Evolutionary conservation across 2,888 invertebrate species (phyloP).

Genomic region (Phlogophora meticulosa): DNA sequence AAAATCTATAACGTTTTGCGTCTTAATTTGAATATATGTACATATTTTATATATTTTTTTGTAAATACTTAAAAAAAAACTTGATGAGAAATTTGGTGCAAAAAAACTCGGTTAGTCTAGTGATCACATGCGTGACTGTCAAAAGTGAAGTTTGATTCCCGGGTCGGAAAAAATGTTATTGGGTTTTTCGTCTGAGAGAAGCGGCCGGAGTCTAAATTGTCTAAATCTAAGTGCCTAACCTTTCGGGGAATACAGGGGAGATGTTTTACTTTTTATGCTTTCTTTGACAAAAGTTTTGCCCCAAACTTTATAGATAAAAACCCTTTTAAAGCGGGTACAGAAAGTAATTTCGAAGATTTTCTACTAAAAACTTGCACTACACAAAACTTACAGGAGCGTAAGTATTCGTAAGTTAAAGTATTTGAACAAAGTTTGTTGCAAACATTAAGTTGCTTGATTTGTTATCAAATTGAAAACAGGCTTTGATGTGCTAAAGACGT

Average conservation of each 20-base stretch:
- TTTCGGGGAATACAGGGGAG: background rate
- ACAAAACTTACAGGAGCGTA: constrained; percentile 19
- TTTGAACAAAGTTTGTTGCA: constrained; percentile 35
- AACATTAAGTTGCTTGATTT: constrained; percentile 26
- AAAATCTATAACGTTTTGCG: no score
- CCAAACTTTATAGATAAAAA: background rate
- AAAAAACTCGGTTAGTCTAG: no score
- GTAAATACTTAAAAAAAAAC: no score
- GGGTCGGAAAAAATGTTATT: no score
- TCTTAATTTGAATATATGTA: no score
- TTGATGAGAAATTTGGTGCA: no score
- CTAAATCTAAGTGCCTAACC: no score
- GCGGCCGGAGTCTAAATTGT: no score
- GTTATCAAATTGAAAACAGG: constrained; percentile 24
- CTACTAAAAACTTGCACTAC: constrained; percentile 22
- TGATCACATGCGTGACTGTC: no score
- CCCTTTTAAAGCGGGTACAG: constrained; percentile 9
- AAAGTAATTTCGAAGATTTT: constrained; percentile 48
- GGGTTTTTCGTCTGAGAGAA: no score
- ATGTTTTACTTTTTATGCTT: background rate
- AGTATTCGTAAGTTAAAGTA: constrained; percentile 43
- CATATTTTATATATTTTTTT: no score
- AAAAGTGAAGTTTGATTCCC: no score
- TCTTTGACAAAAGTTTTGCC: background rate
- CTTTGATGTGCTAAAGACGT: constrained; percentile 45